Conservation (phyloP, 1,140 invertebrate genomes). For the Leptinotarsa undecemlineata region DNA sequence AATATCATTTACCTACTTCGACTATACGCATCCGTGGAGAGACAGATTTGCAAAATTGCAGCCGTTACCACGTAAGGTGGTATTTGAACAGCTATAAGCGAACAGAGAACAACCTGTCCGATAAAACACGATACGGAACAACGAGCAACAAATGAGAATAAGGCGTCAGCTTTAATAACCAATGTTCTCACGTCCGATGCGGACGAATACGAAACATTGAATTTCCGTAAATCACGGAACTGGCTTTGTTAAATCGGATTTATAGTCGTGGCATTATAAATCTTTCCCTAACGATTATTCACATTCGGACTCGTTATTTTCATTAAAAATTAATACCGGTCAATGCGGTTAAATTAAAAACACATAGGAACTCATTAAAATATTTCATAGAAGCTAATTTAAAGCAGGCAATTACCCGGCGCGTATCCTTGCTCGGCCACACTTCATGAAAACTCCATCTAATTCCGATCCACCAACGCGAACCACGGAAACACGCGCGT, state of each 20-base stretch:
- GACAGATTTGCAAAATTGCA: not conserved
- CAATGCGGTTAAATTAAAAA: constrained; percentile 36
- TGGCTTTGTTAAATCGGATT: constrained; percentile 8
- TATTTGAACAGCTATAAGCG: not conserved
- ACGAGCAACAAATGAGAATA: not conserved
- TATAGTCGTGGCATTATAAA: constrained; percentile 17
- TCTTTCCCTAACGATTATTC: constrained; percentile 24
- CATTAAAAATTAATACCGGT: constrained; percentile 29
- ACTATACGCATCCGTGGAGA: not conserved
- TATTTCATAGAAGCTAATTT: constrained; percentile 49
- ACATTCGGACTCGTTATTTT: constrained; percentile 29
- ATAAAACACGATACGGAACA: not conserved
- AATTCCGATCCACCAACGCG: constrained; percentile 39
- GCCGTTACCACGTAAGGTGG: not conserved
- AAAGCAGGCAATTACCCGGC: constrained; percentile 42
- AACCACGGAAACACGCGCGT: not conserved
- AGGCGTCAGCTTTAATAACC: constrained; percentile 8
- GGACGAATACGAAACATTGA: constrained; percentile 9
- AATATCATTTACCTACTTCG: no score
- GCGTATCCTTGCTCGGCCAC: constrained; percentile 25
- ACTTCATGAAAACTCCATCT: constrained; percentile 30
- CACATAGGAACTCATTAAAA: constrained; percentile 48
- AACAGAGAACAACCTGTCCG: not conserved
- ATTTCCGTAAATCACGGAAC: constrained; percentile 9
- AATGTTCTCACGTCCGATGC: not conserved